phyloP scores from a whole-genome alignment of 2,888 invertebrate genomes.

The Drosophila falleni region DNA sequence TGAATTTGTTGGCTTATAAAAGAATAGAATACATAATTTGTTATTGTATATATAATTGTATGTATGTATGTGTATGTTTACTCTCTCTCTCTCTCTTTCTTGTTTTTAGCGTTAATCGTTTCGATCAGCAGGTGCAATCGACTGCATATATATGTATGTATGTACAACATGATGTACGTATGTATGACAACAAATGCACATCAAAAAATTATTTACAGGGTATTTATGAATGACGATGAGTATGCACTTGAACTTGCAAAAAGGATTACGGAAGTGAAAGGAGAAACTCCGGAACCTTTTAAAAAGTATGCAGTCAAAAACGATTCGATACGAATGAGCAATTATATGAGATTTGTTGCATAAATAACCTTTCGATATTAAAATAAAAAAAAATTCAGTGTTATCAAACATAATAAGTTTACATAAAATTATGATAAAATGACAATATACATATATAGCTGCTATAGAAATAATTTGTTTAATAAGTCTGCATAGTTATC shows the following conservation, averaged over 20 bases:
- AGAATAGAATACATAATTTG: conserved; percentile 23
- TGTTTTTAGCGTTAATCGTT: background rate
- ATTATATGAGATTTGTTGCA: conserved; percentile 9
- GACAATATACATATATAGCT: conserved; percentile 17
- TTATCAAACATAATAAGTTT: conserved; percentile 6
- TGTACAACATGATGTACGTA: background rate
- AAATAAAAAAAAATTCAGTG: conserved; percentile 8
- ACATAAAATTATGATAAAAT: background rate
- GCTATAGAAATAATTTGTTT: conserved; percentile 15
- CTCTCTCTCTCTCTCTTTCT: background rate
- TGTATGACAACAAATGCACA: conserved; percentile 27
- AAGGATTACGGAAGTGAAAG: background rate
- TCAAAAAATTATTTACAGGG: conserved; percentile 43
- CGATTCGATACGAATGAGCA: conserved; percentile 7
- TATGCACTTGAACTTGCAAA: background rate
- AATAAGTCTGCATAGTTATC: conserved; percentile 19
- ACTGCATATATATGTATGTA: conserved; percentile 9
- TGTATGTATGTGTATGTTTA: conserved; percentile 6
- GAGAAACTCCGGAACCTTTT: background rate
- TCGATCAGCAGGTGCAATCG: conserved; percentile 13
- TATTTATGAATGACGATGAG: background rate
- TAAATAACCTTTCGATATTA: conserved; percentile 2
- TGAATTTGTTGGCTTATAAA: conserved; percentile 41
- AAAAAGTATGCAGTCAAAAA: conserved; percentile 2
- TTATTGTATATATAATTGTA: conserved; percentile 7